Conservation (phyloP, 2,797 vertebrate genomes). For the Enteromius unitaeniatus region DNA sequence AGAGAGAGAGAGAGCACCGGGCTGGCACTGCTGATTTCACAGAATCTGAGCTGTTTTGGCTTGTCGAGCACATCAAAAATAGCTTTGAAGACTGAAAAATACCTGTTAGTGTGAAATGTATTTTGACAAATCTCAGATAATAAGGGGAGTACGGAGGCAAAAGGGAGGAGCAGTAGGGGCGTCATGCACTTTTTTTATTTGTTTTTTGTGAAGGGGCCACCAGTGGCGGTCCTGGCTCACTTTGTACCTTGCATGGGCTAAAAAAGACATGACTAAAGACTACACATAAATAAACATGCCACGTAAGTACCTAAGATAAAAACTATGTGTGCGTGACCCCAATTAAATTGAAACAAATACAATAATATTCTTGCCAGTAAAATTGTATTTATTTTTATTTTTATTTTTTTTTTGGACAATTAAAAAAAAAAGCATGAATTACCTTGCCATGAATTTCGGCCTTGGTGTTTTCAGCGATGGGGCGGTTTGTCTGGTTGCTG, state of each 20-base stretch:
- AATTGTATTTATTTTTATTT: no score
- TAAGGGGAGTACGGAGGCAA: conserved; percentile 65
- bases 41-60: conserved; percentile 82
- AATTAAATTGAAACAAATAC: neutral
- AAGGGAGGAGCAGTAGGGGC: conserved; percentile 27
- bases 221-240: conserved; percentile 17
- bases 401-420: neutral
- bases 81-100: conserved; percentile 84
- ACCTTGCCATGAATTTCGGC: conserved; percentile 79
- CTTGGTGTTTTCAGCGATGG: conserved; percentile 68
- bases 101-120: conserved; percentile 85
- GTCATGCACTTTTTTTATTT: neutral
- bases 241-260: conserved; percentile 5
- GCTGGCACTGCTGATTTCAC: conserved; percentile 83
- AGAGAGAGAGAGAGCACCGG: conserved; percentile 66
- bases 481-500: conserved; percentile 59
- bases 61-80: conserved; percentile 82
- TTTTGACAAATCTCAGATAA: conserved; percentile 87
- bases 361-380: neutral
- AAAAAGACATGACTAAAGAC: neutral
- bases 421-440: conserved; percentile 51
- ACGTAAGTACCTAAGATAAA: conserved; percentile 14
- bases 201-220: neutral
- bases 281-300: neutral
- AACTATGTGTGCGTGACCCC: neutral